These are phyloP conservation scores for Lycorma delicatula DNA, from an alignment of 1,140 invertebrate genomes.

Conservation along the genomic window DNA sequence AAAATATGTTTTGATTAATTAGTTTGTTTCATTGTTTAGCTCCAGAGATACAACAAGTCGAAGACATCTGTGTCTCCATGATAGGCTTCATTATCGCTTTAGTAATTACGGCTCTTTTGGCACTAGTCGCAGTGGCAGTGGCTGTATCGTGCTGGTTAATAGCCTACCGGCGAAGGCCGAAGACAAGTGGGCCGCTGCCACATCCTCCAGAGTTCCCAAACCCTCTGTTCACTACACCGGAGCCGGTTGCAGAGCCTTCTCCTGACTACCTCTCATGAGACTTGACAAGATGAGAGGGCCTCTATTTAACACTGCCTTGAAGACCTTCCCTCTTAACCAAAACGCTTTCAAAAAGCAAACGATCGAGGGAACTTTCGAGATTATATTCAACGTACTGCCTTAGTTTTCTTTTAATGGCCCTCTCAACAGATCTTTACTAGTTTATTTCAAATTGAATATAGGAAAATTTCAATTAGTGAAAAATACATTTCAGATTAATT, in stretches of 20 bases:
- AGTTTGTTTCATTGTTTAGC: conserved; percentile 42
- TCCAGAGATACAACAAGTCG: conserved; percentile 54
- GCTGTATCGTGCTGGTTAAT: conserved; percentile 92
- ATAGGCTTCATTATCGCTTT: conserved; percentile 85
- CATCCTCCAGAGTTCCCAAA: conserved; percentile 93
- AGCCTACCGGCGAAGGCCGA: conserved; percentile 79
- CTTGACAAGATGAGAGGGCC: background rate
- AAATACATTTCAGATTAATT: conserved; percentile 8
- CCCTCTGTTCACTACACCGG: conserved; percentile 79
- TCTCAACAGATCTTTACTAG: background rate
- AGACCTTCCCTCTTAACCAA: conserved; percentile 2
- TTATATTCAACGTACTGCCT: background rate
- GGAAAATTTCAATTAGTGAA: background rate
- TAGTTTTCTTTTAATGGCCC: background rate
- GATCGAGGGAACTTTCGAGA: background rate
- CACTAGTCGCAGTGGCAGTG: conserved; percentile 84
- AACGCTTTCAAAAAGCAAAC: conserved; percentile 1
- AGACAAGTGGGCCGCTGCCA: conserved; percentile 76
- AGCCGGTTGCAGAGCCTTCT: conserved; percentile 65
- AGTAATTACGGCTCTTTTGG: conserved; percentile 82
- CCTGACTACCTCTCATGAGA: conserved; percentile 62
- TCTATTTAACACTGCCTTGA: background rate
- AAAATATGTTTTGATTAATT: background rate
- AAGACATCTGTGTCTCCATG: conserved; percentile 89
- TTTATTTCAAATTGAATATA: background rate